Base-by-base conservation (phyloP, 2,888 invertebrate species). In the Empis stercorea region DNA sequence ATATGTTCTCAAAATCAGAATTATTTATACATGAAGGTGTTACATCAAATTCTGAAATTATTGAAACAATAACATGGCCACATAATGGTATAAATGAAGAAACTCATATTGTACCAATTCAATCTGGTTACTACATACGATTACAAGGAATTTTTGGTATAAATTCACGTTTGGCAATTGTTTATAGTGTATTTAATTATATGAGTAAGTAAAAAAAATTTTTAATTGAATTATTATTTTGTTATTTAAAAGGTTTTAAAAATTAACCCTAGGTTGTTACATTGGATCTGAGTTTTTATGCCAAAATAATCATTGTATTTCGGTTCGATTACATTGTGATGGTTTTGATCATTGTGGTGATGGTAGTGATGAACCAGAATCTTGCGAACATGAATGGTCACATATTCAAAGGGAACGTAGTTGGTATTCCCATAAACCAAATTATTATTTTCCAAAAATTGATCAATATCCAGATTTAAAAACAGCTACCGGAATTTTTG, bases 261-360 rank as follows among this genome's bases (percentile, higher is more conserved):
- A n/a, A n/a, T n/a, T 13, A 5, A 32, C 36, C n/a, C n/a, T n/a
- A 82, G 81, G 79, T 64, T 83, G 83, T 59, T 79, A 76, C 58
- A 71, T 77, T 40, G 77, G 76, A 14, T 75, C 78, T 23, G 82
- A 84, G 58, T 83, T 81, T 57, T 69, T 81, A 15, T 85, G 85
- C 54, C 73, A 76, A 47, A 84, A 85, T 61, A 76, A 79, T 56
- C 74, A 82, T 48, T 85, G 85, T 60, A 79, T 84, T 56, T 76
- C 80, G 1, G 73, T 72, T 43, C 73, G 78, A 20, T 64, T 85
- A 34, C 76, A 77, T 46, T 85, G 85, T 60, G 84, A 86, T 62
- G 81, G 82, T 9, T 81, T 82, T 55, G 82, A 85, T 65, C 82
- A 85, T 46, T 85, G 85, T 55, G 84, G 84, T 1, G 84, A 84